These are phyloP conservation scores for Melanotaenia duboulayi DNA, from an alignment of 2,113 vertebrate species.

Conservation along the genomic window DNA sequence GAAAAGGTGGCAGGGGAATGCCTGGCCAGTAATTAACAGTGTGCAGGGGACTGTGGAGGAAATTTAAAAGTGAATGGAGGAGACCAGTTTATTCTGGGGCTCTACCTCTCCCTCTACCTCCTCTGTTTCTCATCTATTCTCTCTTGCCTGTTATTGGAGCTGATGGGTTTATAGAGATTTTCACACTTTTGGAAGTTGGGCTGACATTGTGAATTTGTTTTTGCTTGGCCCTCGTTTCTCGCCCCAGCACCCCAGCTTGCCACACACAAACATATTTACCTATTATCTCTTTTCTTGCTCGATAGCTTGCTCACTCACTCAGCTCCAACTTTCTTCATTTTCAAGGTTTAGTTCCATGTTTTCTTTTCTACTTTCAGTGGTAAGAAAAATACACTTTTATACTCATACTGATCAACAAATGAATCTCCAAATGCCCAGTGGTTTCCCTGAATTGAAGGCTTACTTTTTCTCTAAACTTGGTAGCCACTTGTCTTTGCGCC, in stretches of 20 bases:
- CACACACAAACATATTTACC: conserved; percentile 65
- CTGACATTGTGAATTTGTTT: conserved; percentile 83
- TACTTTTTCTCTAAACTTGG: background rate
- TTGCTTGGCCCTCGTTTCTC: conserved; percentile 57
- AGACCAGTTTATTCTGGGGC: conserved; percentile 92
- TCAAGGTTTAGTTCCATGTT: background rate
- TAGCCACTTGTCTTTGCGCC: background rate
- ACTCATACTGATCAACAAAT: background rate
- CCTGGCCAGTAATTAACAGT: conserved; percentile 96
- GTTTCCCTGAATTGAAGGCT: background rate
- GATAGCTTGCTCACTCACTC: conserved; percentile 9
- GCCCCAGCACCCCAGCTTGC: conserved; percentile 47
- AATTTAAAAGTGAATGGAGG: conserved; percentile 98
- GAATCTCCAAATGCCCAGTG: background rate
- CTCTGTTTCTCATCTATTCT: conserved; percentile 90
- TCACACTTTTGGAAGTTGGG: conserved; percentile 92
- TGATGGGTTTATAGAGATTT: conserved; percentile 99
- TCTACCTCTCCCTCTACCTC: conserved; percentile 80
- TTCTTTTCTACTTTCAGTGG: background rate
- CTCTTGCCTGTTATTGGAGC: conserved; percentile 92
- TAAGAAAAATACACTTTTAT: background rate
- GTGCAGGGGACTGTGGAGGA: conserved; percentile 95
- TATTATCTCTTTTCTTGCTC: conserved; percentile 36
- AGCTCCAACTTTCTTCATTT: background rate
- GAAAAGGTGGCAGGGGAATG: conserved; percentile 94